These are phyloP conservation scores for Pseudeuparius sepicola DNA, from an alignment of 2,888 invertebrate species.

Conservation along the genomic window DNA sequence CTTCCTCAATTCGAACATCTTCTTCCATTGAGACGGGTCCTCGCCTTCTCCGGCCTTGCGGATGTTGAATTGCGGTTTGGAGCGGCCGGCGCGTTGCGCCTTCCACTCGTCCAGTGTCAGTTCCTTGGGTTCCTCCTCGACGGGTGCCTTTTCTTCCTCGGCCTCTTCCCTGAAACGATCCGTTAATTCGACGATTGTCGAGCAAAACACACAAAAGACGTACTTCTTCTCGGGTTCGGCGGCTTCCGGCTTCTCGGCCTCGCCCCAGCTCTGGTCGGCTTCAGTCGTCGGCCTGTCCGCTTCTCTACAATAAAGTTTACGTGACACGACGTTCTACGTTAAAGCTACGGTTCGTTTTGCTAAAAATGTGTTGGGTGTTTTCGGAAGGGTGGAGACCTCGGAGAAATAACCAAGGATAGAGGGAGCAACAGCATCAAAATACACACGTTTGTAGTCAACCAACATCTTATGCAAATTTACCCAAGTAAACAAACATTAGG, in stretches of 20 bases:
- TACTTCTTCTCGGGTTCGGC: slow-evolving; percentile 28
- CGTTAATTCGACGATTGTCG: too few species aligned
- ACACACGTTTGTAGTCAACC: too few species aligned
- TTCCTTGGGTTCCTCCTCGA: slow-evolving; percentile 73
- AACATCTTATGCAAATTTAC: too few species aligned
- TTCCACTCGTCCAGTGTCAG: slow-evolving; percentile 94
- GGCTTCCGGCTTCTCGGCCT: slow-evolving; percentile 43
- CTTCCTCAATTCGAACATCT: slow-evolving; percentile 69
- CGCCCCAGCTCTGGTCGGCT: slow-evolving; percentile 36
- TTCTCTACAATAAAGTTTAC: slow-evolving; percentile 13
- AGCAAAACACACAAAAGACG: too few species aligned
- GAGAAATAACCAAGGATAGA: too few species aligned
- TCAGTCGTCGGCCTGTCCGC: slow-evolving; percentile 27
- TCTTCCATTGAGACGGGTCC: slow-evolving; percentile 86
- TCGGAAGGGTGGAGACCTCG: too few species aligned
- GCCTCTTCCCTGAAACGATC: slow-evolving; percentile 30
- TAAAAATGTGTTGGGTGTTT: too few species aligned
- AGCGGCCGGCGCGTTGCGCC: slow-evolving; percentile 69
- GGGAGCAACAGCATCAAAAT: too few species aligned
- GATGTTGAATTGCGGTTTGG: slow-evolving; percentile 80
- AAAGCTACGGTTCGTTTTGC: too few species aligned
- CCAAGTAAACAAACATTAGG: too few species aligned
- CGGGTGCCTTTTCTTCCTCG: slow-evolving; percentile 35
- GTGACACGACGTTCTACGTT: too few species aligned
- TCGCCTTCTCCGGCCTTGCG: slow-evolving; percentile 93